phyloP scores from a whole-genome alignment of 1,140 invertebrate genomes.

The Drosophila asahinai region DNA sequence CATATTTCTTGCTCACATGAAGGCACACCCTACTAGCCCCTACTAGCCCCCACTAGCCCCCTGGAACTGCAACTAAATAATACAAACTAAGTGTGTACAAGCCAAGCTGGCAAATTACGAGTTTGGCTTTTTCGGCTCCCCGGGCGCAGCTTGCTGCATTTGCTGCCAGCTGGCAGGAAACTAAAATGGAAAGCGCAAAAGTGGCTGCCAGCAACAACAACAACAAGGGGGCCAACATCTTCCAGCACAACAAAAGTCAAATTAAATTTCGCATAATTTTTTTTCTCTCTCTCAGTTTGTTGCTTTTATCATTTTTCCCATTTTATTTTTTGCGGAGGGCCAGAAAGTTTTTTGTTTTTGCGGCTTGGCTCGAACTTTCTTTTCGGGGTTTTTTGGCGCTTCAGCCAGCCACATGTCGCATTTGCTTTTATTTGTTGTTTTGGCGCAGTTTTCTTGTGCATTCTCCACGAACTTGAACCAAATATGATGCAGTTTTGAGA shows the following conservation, averaged over 20 bases:
- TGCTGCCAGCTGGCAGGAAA: conserved; percentile 74
- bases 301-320: conserved; percentile 44
- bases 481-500: conserved; percentile 52
- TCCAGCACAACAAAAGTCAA: conserved; percentile 71
- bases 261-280: conserved; percentile 84
- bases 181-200: conserved; percentile 75
- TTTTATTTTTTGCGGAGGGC: conserved; percentile 33
- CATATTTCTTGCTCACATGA: conserved; percentile 65
- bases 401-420: conserved; percentile 76
- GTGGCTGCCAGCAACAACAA: conserved; percentile 57
- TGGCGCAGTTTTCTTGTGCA: conserved; percentile 73
- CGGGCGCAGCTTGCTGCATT: conserved; percentile 56
- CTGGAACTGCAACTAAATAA: conserved; percentile 69
- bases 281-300: conserved; percentile 47
- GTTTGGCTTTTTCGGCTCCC: conserved; percentile 40
- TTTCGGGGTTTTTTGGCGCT: conserved; percentile 51
- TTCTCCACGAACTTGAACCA: conserved; percentile 76
- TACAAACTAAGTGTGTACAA: conserved; percentile 77
- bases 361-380: conserved; percentile 71
- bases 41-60: background rate
- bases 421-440: conserved; percentile 71
- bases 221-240: background rate
- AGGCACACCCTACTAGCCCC: conserved; percentile 7
- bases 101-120: conserved; percentile 78
- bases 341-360: conserved; percentile 77